phyloP scores from a whole-genome alignment of 2,797 vertebrate genomes.

The Spinus olivaceus region DNA sequence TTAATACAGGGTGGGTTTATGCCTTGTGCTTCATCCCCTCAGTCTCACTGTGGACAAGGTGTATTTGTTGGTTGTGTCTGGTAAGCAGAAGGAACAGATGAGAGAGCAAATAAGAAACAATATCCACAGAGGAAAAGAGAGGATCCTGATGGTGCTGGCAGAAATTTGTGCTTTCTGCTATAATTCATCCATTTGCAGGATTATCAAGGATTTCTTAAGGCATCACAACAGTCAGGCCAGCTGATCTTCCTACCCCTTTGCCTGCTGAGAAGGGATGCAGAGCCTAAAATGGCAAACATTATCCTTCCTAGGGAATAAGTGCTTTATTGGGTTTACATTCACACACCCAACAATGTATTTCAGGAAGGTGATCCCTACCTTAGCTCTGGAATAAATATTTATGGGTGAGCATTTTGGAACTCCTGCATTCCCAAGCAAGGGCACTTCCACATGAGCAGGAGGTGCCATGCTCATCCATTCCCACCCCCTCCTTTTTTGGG shows the following conservation, averaged over 20 bases:
- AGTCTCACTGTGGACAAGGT: rapidly evolving
- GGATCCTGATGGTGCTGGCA: not conserved
- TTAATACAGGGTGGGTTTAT: rapidly evolving
- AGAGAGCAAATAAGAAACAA: not conserved
- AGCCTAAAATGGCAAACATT: not conserved
- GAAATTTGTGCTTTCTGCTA: not conserved
- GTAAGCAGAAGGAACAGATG: not conserved
- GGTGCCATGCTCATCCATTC: not conserved
- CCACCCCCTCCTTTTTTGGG: rapidly evolving
- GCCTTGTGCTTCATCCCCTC: not conserved
- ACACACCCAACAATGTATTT: not conserved
- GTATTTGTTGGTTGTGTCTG: not conserved
- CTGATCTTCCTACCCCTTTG: not conserved
- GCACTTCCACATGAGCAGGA: not conserved
- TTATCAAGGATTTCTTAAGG: not conserved
- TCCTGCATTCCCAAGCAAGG: not conserved
- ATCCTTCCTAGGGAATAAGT: not conserved
- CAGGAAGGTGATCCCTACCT: not conserved
- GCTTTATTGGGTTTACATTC: not conserved
- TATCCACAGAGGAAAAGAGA: not conserved
- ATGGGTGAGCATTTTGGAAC: not conserved
- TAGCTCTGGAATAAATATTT: not conserved
- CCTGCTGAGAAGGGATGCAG: not conserved
- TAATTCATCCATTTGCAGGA: not conserved
- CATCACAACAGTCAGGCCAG: not conserved